Conservation (phyloP, 2,797 vertebrate species). For the Neosilurus mollespiculum region DNA sequence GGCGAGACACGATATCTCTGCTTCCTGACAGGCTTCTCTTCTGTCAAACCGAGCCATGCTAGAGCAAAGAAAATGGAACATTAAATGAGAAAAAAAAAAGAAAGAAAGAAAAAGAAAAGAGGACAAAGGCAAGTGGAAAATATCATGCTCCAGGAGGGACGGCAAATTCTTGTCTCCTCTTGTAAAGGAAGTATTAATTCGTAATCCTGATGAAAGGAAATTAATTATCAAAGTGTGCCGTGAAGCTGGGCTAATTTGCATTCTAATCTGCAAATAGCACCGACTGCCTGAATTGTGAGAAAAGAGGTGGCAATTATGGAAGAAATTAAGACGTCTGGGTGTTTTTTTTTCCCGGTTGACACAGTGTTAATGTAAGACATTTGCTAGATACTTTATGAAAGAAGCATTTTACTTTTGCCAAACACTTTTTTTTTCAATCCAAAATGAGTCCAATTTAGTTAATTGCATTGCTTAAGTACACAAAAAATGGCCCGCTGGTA, state of each 20-base stretch:
- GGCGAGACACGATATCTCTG: slow-evolving; percentile 13
- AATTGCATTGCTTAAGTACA: slow-evolving; percentile 15
- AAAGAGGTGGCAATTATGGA: slow-evolving; percentile 3
- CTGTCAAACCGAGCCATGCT: slow-evolving; percentile 10
- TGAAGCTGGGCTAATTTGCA: slow-evolving; percentile 21
- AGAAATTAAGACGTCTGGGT: slow-evolving; percentile 24
- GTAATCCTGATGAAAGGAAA: slow-evolving; percentile 36
- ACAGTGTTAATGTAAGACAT: not conserved
- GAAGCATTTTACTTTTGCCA: not conserved
- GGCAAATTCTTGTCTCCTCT: slow-evolving; percentile 17
- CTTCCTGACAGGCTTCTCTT: slow-evolving; percentile 35
- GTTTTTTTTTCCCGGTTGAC: not conserved
- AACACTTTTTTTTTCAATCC: not conserved
- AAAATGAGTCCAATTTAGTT: not conserved
- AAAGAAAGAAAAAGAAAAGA: slow-evolving; percentile 27
- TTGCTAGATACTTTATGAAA: not conserved
- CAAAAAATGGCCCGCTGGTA: not conserved
- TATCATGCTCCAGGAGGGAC: slow-evolving; percentile 34
- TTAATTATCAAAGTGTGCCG: slow-evolving; percentile 34
- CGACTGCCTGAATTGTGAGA: not conserved
- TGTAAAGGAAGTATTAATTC: slow-evolving; percentile 35
- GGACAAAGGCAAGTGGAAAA: slow-evolving; percentile 41
- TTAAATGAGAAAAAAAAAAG: too few relatives aligned
- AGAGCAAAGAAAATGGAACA: slow-evolving; percentile 5
- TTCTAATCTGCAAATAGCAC: slow-evolving; percentile 23